Base-by-base conservation (phyloP, 53 echinoderm and acorn worm genomes). In the Paracentrotus lividus region DNA sequence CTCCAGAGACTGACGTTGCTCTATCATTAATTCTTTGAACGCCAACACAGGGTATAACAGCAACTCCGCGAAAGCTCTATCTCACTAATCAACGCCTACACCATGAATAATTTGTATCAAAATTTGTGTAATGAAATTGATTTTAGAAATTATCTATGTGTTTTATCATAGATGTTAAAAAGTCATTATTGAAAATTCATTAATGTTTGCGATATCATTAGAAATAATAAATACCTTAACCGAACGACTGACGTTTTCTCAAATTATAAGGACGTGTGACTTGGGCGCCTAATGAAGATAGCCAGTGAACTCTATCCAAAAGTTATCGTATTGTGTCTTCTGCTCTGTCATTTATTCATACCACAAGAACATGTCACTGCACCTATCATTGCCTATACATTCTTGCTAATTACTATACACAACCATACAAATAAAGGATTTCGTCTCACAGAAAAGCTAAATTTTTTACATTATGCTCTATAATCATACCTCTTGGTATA, bases 241-340 rank as follows among this genome's bases (percentile, higher is more conserved):
- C 8, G n/a, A n/a, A 24, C 26, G 27, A 1, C 4, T 61, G 15
- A 61, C 61, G 20, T 5, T 27, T 61, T 61, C 14, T 54, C 2
- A 27, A 61, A 0, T n/a, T 72, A 81, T 15, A 81, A 45, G 45
- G 9, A 13, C 33, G 81, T 81, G 81, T 81, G 81, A 81, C 44
- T 2, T 26, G 81, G 81, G 43, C 24, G 20, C 0, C 81, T 81
- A 81, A 81, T 81, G 81, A n/a, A 81, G 81, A 47, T 81, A 32
- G 15, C n/a, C 81, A 45, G 81, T 81, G 81, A 81, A 81, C 81
- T 81, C 81, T n/a, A 26, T 7, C 44, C 10, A 81, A 81, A 81
- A 81, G 81, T 81, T 81, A 81, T 81, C 81, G 81, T 27, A 81
- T 81, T 81, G 81, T 81, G 47, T 24, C 47, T 47, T 47, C n/a